Evolutionary conservation across 2,888 invertebrate species (phyloP), one percentile per base, ranked within the genome.

Genomic region (Brenthis ino): DNA sequence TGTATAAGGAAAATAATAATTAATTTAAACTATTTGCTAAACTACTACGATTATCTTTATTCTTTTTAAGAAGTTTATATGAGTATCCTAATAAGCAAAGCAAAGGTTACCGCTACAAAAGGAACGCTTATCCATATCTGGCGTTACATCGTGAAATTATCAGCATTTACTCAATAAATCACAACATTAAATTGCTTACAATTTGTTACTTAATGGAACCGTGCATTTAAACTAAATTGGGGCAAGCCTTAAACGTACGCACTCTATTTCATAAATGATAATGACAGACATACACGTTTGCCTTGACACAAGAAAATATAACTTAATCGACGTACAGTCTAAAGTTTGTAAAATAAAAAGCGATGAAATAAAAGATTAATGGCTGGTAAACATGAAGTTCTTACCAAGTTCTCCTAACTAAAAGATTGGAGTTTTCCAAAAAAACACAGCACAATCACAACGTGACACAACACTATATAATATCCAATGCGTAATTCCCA

Each of bases 401-500:
- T 77, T 77, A 77, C 77, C 77, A 14, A 37, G 13, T 63, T 11
- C 50, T 16, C 50, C 33, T 16, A 37, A 51, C 6, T 63, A 6
- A 20, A 63, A 53, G 14, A 48, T 57, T 16, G 43, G 48, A 66
- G 28, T 28, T 5, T 28, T 28, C 28, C 28, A 28, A 28, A 24
- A 24, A 16, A 78, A 76, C 78, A 78, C 85, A 77, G 79, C 74
- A 75, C 71, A 66, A 73, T 71, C 75, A 75, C 71, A 70, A 74
- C 69, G 84, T 82, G 76, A 68, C 79, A 79, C 79, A 74, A 76
- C 75, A 77, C 77, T 75, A 71, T 75, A 58, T 64, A 60, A 55
- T 78, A 78, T 82, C 70, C 83, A 84, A 89, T 90, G 89, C 89
- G 89, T 89, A 86, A 82, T 86, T 85, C 81, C 80, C 58, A 76